These are phyloP conservation scores for Blastobasis lacticolella DNA, from an alignment of 2,888 invertebrate genomes.

Conservation along the genomic window DNA sequence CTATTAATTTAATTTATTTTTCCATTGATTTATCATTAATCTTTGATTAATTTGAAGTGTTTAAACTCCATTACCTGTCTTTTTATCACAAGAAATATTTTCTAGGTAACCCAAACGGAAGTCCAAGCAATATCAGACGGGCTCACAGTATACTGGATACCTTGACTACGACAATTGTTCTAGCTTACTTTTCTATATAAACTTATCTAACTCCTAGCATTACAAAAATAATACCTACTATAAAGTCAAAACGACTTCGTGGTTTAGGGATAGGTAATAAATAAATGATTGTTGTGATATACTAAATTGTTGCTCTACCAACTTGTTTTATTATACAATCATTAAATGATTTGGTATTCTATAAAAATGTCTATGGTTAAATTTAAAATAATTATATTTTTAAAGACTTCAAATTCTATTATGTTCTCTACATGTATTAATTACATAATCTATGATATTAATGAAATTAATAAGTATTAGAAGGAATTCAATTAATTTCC, in stretches of 20 bases:
- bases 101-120: constrained; percentile 73
- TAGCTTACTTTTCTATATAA: constrained; percentile 11
- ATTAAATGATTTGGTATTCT: constrained; percentile 31
- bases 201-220: not conserved
- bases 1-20: constrained; percentile 26
- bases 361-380: too few species aligned
- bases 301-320: constrained; percentile 49
- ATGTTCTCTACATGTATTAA: too few species aligned
- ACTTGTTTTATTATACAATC: constrained; percentile 12
- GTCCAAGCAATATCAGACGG: constrained; percentile 62
- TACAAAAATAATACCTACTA: too few species aligned
- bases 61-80: constrained; percentile 27
- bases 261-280: constrained; percentile 36
- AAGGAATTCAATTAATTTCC: too few species aligned
- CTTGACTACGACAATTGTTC: constrained; percentile 43
- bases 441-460: too few species aligned
- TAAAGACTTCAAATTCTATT: too few species aligned
- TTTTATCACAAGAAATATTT: constrained; percentile 61
- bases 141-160: constrained; percentile 54
- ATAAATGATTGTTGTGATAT: constrained; percentile 62
- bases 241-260: constrained; percentile 60
- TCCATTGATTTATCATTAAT: constrained; percentile 11
- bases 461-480: too few species aligned
- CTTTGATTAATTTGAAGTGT: constrained; percentile 5
- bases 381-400: too few species aligned